Percentiles rank a stretch among this genome's conserved stretches.
phyloP scores from a whole-genome alignment of 1,140 invertebrate species.

The Reticulitermes speratus region DNA sequence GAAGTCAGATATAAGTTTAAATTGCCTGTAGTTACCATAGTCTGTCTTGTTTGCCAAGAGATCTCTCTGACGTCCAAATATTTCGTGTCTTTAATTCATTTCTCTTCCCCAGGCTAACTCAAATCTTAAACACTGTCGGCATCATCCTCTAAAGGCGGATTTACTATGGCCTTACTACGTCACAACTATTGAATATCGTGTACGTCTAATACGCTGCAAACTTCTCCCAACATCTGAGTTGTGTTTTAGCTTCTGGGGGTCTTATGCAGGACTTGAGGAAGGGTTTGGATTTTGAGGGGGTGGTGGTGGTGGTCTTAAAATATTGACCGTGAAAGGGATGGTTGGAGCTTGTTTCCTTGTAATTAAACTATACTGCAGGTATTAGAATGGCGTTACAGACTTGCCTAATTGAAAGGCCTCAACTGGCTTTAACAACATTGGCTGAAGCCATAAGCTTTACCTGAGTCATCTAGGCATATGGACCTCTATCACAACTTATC shows the following conservation, averaged over 20 bases:
- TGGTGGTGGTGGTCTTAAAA: slow-evolving; percentile 1
- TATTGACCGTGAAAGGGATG: not conserved
- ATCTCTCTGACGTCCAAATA: no score
- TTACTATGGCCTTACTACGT: not conserved
- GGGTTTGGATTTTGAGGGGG: not conserved
- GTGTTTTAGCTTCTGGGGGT: slow-evolving; percentile 17
- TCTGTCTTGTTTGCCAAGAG: no score
- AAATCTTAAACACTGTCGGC: no score
- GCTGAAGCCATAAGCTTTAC: not conserved
- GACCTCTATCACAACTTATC: not conserved
- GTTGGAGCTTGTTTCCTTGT: not conserved
- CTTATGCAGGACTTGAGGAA: slow-evolving; percentile 4
- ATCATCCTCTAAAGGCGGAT: no score
- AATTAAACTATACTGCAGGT: slow-evolving; percentile 9
- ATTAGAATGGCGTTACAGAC: not conserved
- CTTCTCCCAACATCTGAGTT: not conserved
- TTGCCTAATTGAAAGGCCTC: slow-evolving; percentile 10
- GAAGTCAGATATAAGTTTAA: no score
- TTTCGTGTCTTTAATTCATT: no score
- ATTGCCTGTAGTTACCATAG: no score
- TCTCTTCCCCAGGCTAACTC: no score
- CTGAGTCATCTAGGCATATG: not conserved
- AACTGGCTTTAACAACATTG: slow-evolving; percentile 4
- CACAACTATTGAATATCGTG: not conserved
- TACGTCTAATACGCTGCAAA: not conserved